Evolutionary conservation across 2,888 invertebrate genomes (phyloP).

Genomic region (Ochropleura plecta): DNA sequence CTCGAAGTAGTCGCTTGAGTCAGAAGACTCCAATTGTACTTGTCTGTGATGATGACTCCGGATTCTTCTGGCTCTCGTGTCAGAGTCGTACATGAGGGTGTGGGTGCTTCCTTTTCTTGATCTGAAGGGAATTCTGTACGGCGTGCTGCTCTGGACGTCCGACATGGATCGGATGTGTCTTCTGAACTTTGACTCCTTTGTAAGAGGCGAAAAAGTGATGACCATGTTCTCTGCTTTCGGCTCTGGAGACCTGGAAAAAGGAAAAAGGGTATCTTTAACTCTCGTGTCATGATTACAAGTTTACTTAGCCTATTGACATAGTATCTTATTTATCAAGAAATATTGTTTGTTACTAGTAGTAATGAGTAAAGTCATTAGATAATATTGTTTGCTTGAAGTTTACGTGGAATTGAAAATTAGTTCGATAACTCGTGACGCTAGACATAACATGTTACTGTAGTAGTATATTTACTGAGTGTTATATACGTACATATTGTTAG

Average conservation of each 20-base stretch:
- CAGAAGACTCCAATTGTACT: constrained; percentile 81
- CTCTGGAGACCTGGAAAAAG: constrained; percentile 83
- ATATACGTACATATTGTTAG: constrained; percentile 14
- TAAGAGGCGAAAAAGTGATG: constrained; percentile 80
- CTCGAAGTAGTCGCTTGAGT: constrained; percentile 83
- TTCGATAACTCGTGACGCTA: constrained; percentile 48
- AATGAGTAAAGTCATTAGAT: constrained; percentile 49
- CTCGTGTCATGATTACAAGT: background rate
- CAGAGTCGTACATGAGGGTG: constrained; percentile 85
- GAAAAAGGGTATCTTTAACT: constrained; percentile 24
- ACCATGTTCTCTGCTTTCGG: constrained; percentile 72
- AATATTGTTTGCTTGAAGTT: constrained; percentile 52
- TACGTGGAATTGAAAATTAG: constrained; percentile 46
- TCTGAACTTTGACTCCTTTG: constrained; percentile 83
- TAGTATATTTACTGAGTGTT: constrained; percentile 44
- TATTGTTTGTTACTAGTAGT: constrained; percentile 32
- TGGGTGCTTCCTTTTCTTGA: constrained; percentile 80
- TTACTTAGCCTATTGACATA: constrained; percentile 20
- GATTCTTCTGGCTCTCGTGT: constrained; percentile 82
- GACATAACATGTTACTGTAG: constrained; percentile 38
- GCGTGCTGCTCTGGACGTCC: constrained; percentile 87
- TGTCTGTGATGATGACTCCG: constrained; percentile 77
- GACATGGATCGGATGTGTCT: constrained; percentile 88
- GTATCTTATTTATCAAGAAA: constrained; percentile 24
- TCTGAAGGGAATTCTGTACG: constrained; percentile 82